Base-by-base conservation (phyloP, 92 coral and sea anemone genomes). In the Umimayanthus kanabou region DNA sequence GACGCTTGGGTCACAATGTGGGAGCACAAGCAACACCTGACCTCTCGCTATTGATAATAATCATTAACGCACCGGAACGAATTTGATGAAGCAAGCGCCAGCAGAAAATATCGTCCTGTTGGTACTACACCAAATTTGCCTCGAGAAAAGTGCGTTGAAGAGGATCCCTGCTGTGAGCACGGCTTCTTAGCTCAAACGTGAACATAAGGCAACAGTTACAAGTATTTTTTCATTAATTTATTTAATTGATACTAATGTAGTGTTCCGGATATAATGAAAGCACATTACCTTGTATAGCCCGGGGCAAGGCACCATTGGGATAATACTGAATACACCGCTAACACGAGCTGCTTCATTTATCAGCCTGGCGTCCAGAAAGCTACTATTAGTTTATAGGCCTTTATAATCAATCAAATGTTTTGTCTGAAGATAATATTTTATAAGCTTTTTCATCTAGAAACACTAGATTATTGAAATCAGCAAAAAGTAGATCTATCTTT, bases 151-250 rank as follows among this genome's bases (percentile, higher is more conserved):
- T 80, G 43, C 20, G 69, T 80, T 80, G 33, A 80, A 2, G 72
- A 15, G 84, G 39, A 29, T 80, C 25, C 84, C 84, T 39, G 47
- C 84, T 53, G 69, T 57, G 84, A 57, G 23, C 69, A 57, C 57
- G 26, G 9, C 28, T 57, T 57, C 15, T 26, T 18, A 53, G 16
- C n/a, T 1, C 69, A 33, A 13, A 26, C 11, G 67, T 11, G 49
- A 57, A 80, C 29, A 53, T 23, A 37, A 14, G n/a, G 66, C n/a
- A 57, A 80, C 22, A 80, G 84, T 80, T 80, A 80, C 84, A 53
- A 7, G 47, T 53, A 80, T 80, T 80, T 80, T 75, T 39, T 33
- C 20, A 4, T 80, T 80, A 50, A 80, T 80, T 61, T 39, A 80
- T 53, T 57, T 80, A 28, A 80, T 79, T 49, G 39, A 26, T 53